Base-by-base conservation (phyloP, 2,797 vertebrate species). In the Parotocinclus haroldoi region DNA sequence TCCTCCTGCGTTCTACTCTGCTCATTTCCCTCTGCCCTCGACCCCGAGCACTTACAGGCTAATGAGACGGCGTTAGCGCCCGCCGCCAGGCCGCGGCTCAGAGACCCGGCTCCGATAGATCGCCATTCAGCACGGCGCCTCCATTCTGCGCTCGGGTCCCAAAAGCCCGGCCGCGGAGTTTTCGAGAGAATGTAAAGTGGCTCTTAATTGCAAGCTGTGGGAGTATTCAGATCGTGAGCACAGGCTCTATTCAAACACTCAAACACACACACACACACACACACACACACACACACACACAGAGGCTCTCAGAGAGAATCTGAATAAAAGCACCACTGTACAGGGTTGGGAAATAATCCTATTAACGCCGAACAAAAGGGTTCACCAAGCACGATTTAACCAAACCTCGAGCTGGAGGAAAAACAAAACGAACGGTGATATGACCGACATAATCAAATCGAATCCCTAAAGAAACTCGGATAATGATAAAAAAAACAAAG, bases 201-300 rank as follows among this genome's bases (percentile, higher is more conserved):
- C 58, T 60, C 58, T 46, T 46, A 36, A 46, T 36, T 12, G 18
- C 19, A 60, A 49, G 45, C 58, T 49, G 48, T 38, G 42, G 10
- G 37, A 39, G 11, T 9, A 9, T 51, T 40, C 49, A 19, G n/a
- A n/a, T 48, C 11, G 16, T 9, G 10, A 17, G 16, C 48, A 40
- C 1, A 14, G 37, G 13, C 36, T 63, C 37, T 40, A 39, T 63
- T 40, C 60, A 63, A 36, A 52, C 4, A 10, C 7, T 12, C 17
- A 18, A 11, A 42, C 40, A 42, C 40, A 42, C 40, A 9, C 40
- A 42, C 8, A 7, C 27, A 27, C 27, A 27, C 27, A 27, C 60
- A 63, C 36, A 52, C 3, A 10, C 7, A 18, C 17, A 18, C 14
- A 42, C 40, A 42, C 40, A 42, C 40, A 9, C 40, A 42, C 8